Evolutionary conservation across 2,113 vertebrate species (phyloP).

Genomic region (Poecile atricapillus): DNA sequence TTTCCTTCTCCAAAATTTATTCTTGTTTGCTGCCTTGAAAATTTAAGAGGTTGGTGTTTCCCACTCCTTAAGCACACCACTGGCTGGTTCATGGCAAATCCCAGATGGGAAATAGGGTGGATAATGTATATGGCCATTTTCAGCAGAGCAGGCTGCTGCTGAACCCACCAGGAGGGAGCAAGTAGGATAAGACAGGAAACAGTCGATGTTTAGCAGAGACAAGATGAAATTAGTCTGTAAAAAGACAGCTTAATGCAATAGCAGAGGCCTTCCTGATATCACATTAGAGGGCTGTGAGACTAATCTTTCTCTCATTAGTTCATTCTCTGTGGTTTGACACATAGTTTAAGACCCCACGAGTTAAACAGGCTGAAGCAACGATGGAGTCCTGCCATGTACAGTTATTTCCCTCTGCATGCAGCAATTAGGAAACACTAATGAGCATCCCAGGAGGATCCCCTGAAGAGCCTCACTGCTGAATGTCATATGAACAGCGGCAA

Average conservation of each 20-base stretch:
- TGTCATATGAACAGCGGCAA: not conserved
- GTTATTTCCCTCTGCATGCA: not conserved
- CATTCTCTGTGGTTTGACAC: not conserved
- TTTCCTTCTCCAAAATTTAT: not conserved
- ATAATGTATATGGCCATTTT: not conserved
- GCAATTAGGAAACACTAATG: conserved; percentile 22
- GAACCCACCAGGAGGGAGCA: rapidly evolving
- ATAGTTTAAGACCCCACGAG: not conserved
- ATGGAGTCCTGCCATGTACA: not conserved
- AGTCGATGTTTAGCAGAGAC: not conserved
- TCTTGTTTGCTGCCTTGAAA: not conserved
- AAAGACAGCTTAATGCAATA: not conserved
- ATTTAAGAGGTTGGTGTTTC: not conserved
- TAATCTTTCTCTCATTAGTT: conserved; percentile 23
- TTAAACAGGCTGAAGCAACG: not conserved
- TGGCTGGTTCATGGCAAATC: not conserved
- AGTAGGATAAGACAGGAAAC: not conserved
- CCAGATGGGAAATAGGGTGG: not conserved
- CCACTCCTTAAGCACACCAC: not conserved
- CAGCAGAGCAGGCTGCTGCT: not conserved
- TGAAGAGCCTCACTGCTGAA: not conserved
- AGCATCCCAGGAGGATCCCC: not conserved
- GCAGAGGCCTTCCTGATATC: not conserved
- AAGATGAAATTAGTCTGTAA: not conserved
- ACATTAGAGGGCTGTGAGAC: not conserved